Evolutionary conservation across 2,113 vertebrate genomes (phyloP).

Genomic region (western clawed frog (Xenopus tropicalis)): UCB_Xtro_10.0 CM004447.2:1913501-1914000

Average conservation of each 20-base stretch:
- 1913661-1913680: not conserved
- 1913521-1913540: not conserved
- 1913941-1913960: not conserved
- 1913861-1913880: not conserved
- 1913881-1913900: too few species aligned
- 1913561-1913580: too few species aligned
- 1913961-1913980: not conserved
- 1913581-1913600: not conserved
- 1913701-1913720: too few species aligned
- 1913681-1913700: not conserved
- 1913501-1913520: not conserved
- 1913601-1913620: not conserved
- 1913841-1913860: too few species aligned
- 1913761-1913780: not conserved
- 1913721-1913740: not conserved
- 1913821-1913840: not conserved
- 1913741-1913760: too few species aligned
- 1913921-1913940: too few species aligned
- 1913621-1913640: not conserved
- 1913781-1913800: not conserved
- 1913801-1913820: not conserved
- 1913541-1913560: too few species aligned
- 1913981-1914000: too few species aligned
- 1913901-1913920: not conserved
- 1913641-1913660: not conserved